phyloP scores from a whole-genome alignment of 2,113 vertebrate genomes.

The Otolemur garnettii region DNA sequence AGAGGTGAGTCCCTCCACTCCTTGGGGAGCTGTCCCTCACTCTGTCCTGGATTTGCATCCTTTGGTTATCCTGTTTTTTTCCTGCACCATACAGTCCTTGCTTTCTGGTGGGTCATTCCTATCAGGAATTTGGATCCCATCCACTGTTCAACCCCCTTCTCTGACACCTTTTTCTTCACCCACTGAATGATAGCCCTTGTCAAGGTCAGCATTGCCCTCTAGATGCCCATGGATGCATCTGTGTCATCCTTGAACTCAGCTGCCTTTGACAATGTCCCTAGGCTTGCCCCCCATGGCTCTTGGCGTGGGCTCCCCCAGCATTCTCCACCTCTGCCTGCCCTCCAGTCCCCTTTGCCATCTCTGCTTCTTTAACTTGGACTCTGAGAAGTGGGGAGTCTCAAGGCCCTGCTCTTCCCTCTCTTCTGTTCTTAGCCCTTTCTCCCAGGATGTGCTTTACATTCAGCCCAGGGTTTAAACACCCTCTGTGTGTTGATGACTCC shows the following conservation, averaged over 20 bases:
- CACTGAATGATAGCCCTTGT: no score
- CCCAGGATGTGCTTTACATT: neutral
- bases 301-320: no score
- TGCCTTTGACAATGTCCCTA: no score
- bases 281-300: no score
- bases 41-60: neutral
- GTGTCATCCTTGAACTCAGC: neutral
- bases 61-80: neutral
- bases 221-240: neutral
- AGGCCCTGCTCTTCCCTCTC: neutral
- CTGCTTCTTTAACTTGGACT: no score
- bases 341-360: no score
- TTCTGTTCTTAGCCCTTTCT: neutral
- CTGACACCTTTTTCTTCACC: neutral
- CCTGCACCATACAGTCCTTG: neutral
- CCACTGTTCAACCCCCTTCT: neutral
- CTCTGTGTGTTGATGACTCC: neutral
- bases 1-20: accelerated
- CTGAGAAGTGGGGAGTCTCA: neutral
- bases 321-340: no score
- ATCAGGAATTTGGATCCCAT: neutral
- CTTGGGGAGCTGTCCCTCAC: no score
- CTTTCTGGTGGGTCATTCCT: neutral
- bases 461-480: neutral
- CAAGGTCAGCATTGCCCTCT: no score